Conservation (phyloP, 2,113 vertebrate species). For the Chauna torquata region DNA sequence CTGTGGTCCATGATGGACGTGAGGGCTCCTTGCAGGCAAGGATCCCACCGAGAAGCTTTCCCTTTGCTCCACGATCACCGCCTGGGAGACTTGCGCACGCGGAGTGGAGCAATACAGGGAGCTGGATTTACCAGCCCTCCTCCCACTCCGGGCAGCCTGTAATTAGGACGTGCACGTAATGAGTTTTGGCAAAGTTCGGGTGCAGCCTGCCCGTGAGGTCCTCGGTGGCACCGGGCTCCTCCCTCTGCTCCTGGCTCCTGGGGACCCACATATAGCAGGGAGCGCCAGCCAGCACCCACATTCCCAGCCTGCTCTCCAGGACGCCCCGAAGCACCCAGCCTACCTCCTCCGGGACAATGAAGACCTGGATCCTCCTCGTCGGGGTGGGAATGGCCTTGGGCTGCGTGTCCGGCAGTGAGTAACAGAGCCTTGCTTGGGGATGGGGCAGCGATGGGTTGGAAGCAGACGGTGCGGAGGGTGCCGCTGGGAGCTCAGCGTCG, state of each 20-base stretch:
- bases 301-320: neutral
- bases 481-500: neutral
- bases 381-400: neutral
- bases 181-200: neutral
- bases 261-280: neutral
- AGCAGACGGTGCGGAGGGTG: rapidly evolving
- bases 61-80: rapidly evolving
- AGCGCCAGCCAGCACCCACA: neutral
- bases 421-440: neutral
- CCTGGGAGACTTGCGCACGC: rapidly evolving
- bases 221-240: neutral
- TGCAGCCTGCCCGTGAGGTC: neutral
- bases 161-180: neutral
- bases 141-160: neutral
- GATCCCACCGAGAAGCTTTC: neutral
- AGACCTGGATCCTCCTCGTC: neutral
- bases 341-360: neutral
- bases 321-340: neutral
- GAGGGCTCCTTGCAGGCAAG: neutral
- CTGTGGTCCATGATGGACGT: rapidly evolving
- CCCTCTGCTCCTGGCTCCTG: neutral
- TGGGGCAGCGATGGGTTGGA: neutral
- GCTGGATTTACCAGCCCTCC: slow-evolving; percentile 50
- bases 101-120: neutral
- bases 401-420: slow-evolving; percentile 31